Evolutionary conservation across 37 sponge, comb jelly and placozoan species (phyloP), one percentile per base, ranked within the genome.

Genomic region (Halichondria panicea): DNA sequence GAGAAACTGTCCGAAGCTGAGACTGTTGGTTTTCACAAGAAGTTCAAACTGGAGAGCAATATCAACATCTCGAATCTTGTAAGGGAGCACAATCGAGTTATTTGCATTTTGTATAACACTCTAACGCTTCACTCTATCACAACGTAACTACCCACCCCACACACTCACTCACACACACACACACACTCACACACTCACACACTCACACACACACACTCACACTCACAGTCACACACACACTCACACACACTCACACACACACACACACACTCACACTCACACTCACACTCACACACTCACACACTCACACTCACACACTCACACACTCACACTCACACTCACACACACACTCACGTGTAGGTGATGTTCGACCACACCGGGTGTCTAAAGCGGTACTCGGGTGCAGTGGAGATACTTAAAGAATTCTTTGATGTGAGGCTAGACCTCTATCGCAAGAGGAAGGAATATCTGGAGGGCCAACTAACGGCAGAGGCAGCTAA

Each of bases 21-120:
- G 69, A 63, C 32, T 13, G 67, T 55, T 5, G 93, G 93, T 12
- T 72, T 89, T 46, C 87, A 92, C 86, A 95, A 92, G 85, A 97
- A 92, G 77, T 95, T 97, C 83, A 97, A 97, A 58, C 76, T 97
- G 72, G 96, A 92, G 76, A 76, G 81, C 15, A 67, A 56, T 19
- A 19, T 95, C 55, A 72, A 45, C 25, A 84, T 74, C 28, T 60
- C 79, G 28, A 95, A 92, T 66, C 73, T 95, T 78, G 90, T 82
- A 34, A 0, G 79, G 36, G 74, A 22, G 19, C 67, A 64, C 38
- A 27, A 0, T 34, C 8, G 55, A 13, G 33, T 39, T 39, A 65
- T 32, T 53, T 32, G 61, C 27, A 48, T 43, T 33, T 24, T 37
- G 35, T 35, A 55, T 41, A 15, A 18, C 36, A 7, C 48, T 43